phyloP scores from a whole-genome alignment of 2,888 invertebrate genomes.

The Acleris emargana region DNA sequence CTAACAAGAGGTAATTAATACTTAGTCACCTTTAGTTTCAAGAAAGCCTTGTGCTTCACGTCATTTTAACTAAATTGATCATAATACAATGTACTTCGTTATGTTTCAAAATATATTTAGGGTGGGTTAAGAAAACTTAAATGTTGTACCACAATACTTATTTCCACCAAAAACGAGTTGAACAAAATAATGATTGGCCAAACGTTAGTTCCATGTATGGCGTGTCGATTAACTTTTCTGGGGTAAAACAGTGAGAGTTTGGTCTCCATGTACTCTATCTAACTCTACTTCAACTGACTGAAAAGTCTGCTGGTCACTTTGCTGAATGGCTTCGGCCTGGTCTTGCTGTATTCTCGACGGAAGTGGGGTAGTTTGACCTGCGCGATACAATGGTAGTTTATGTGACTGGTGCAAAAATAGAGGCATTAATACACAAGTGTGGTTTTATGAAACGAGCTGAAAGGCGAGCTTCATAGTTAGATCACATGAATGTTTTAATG shows the following conservation, averaged over 20 bases:
- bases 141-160: slow-evolving; percentile 5
- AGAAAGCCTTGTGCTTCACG: slow-evolving; percentile 23
- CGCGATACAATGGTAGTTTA: slow-evolving; percentile 12
- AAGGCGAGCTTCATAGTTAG: no score
- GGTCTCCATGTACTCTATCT: slow-evolving; percentile 61
- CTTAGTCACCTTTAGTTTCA: slow-evolving; percentile 20
- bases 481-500: no score
- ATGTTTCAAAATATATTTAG: slow-evolving; percentile 23
- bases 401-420: no score
- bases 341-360: slow-evolving; percentile 76
- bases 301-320: slow-evolving; percentile 58
- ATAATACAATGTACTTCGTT: slow-evolving; percentile 20
- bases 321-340: slow-evolving; percentile 58
- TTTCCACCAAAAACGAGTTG: not conserved
- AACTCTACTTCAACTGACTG: slow-evolving; percentile 68
- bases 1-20: slow-evolving; percentile 32
- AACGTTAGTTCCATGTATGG: not conserved
- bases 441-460: no score
- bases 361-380: slow-evolving; percentile 79
- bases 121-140: slow-evolving; percentile 34
- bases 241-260: slow-evolving; percentile 44
- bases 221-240: not conserved
- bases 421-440: no score
- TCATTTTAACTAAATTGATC: slow-evolving; percentile 11
- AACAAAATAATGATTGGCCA: not conserved